Conservation (phyloP, 2,888 invertebrate species). For the Apamea crenata region DNA sequence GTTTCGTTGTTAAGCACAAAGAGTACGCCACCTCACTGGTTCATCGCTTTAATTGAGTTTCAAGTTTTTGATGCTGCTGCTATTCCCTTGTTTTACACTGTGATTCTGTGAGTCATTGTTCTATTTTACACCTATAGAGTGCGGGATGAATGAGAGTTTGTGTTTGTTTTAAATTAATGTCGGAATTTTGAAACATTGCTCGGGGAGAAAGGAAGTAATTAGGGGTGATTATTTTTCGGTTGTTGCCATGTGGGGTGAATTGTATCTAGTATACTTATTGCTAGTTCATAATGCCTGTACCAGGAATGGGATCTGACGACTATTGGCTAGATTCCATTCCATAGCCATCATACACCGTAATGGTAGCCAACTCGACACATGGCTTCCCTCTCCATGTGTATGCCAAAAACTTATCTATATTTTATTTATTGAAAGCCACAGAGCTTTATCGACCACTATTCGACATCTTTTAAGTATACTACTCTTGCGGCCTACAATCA, state of each 20-base stretch:
- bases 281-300: background rate
- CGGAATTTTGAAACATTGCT: slow-evolving; percentile 9
- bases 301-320: background rate
- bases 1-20: slow-evolving; percentile 58
- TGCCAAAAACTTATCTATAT: background rate
- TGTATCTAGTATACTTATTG: background rate
- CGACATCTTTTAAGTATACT: background rate
- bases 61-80: slow-evolving; percentile 71
- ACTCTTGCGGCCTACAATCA: background rate
- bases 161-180: slow-evolving; percentile 45
- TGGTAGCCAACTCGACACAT: background rate
- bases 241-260: background rate
- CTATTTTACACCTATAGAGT: slow-evolving; percentile 36
- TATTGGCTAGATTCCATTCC: background rate
- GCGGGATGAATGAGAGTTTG: slow-evolving; percentile 31
- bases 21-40: slow-evolving; percentile 68
- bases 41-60: slow-evolving; percentile 79
- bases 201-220: background rate
- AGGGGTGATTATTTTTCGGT: background rate
- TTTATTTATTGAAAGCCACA: background rate
- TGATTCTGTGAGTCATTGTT: slow-evolving; percentile 62
- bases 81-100: slow-evolving; percentile 57
- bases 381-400: background rate
- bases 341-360: background rate
- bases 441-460: background rate